Conservation (phyloP, 2,113 vertebrate species). For the Platanista minor region DNA sequence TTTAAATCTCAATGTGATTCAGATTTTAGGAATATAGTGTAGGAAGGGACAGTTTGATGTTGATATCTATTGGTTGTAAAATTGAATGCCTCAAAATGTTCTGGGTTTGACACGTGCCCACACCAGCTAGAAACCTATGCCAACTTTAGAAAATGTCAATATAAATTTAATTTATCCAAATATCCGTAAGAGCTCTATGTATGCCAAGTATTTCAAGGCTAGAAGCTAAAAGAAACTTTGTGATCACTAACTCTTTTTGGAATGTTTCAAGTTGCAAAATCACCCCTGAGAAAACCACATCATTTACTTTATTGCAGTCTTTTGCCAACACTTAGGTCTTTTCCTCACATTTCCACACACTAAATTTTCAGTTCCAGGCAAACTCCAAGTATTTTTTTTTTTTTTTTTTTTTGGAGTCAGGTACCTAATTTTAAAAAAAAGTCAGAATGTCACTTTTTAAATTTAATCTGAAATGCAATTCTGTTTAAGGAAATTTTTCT, state of each 20-base stretch:
- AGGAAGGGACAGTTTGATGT: slow-evolving; percentile 63
- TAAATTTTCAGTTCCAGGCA: slow-evolving; percentile 31
- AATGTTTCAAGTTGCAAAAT: slow-evolving; percentile 53
- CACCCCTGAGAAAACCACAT: slow-evolving; percentile 10
- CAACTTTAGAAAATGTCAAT: slow-evolving; percentile 67
- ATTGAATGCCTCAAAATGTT: slow-evolving; percentile 60
- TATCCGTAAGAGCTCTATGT: not conserved
- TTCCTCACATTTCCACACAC: slow-evolving; percentile 38
- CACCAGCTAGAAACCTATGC: slow-evolving; percentile 68
- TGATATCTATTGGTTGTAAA: slow-evolving; percentile 51
- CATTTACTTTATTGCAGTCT: slow-evolving; percentile 21
- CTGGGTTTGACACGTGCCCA: slow-evolving; percentile 66
- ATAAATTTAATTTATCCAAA: slow-evolving; percentile 61
- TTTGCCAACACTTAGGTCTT: slow-evolving; percentile 34
- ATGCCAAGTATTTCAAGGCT: slow-evolving; percentile 47
- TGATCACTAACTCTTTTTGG: slow-evolving; percentile 43
- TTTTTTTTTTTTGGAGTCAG: slow-evolving; percentile 32
- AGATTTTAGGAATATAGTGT: not conserved
- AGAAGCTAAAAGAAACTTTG: slow-evolving; percentile 41
- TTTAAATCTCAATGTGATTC: slow-evolving; percentile 37
- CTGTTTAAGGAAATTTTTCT: slow-evolving; percentile 43
- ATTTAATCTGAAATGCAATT: slow-evolving; percentile 46
- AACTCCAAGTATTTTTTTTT: slow-evolving; percentile 45
- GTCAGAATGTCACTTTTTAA: slow-evolving; percentile 50
- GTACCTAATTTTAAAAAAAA: not conserved